Conservation (phyloP, 1,140 invertebrate genomes). For the Bombus fervidus region DNA sequence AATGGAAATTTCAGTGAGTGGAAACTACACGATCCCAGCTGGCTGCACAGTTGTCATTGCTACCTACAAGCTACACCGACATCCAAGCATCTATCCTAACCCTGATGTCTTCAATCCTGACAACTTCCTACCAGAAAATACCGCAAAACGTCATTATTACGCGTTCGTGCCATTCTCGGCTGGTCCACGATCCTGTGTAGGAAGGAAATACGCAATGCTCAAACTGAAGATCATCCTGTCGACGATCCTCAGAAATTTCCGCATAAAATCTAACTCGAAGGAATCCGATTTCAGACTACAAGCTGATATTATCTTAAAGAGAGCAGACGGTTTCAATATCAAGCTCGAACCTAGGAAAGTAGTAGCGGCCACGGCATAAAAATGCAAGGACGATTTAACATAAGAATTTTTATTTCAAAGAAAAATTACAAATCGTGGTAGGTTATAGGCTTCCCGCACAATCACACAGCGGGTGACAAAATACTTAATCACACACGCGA, state of each 20-base stretch:
- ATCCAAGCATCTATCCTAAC: slow-evolving; percentile 88
- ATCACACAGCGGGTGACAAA: too few relatives aligned
- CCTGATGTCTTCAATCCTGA: slow-evolving; percentile 92
- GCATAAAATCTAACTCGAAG: slow-evolving; percentile 86
- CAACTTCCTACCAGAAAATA: slow-evolving; percentile 91
- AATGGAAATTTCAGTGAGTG: slow-evolving; percentile 75
- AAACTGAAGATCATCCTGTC: slow-evolving; percentile 94
- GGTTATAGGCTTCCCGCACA: background rate
- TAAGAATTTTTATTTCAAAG: background rate
- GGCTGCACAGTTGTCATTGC: slow-evolving; percentile 86
- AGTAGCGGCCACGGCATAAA: slow-evolving; percentile 71
- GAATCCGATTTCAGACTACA: slow-evolving; percentile 89
- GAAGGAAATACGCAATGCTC: slow-evolving; percentile 93
- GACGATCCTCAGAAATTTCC: slow-evolving; percentile 92
- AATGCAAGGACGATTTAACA: background rate
- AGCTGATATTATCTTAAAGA: slow-evolving; percentile 92
- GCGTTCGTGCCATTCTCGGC: slow-evolving; percentile 94
- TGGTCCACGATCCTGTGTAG: slow-evolving; percentile 92
- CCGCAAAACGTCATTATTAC: slow-evolving; percentile 90
- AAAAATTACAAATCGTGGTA: background rate
- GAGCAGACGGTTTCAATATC: slow-evolving; percentile 89
- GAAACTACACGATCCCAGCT: slow-evolving; percentile 85
- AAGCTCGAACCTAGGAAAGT: slow-evolving; percentile 86
- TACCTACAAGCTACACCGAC: slow-evolving; percentile 87
- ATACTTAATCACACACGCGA: background rate